Evolutionary conservation across 2,888 invertebrate species (phyloP).

Genomic region (Corbicula japonica): DNA sequence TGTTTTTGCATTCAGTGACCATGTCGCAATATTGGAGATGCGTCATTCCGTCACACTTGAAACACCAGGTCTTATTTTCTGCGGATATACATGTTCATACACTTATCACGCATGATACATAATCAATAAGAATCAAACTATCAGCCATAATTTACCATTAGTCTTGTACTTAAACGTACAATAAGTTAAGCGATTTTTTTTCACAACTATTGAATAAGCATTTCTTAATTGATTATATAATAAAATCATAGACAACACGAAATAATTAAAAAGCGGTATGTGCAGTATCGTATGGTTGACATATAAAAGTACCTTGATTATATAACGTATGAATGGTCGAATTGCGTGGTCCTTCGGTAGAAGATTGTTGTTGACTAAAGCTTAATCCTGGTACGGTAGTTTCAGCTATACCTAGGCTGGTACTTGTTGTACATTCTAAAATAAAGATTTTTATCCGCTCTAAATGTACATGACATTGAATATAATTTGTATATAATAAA

Average conservation of each 20-base stretch:
- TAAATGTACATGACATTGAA: no score
- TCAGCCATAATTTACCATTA: neutral
- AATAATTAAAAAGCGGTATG: neutral
- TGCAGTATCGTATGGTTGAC: neutral
- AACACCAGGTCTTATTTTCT: neutral
- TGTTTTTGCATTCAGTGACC: neutral
- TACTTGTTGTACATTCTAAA: no score
- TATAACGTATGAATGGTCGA: neutral
- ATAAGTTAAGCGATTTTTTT: neutral
- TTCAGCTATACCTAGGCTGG: no score
- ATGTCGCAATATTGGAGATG: slow-evolving; percentile 2
- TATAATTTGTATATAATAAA: no score
- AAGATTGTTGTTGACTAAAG: no score
- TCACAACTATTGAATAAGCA: neutral
- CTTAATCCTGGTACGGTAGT: no score
- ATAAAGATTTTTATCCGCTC: no score
- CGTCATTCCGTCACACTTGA: neutral
- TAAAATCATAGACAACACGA: neutral
- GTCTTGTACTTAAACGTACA: neutral
- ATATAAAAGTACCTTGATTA: neutral
- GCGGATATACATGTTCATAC: neutral
- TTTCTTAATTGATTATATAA: neutral
- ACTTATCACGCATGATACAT: no score
- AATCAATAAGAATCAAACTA: no score
- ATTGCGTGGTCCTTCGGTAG: neutral